phyloP scores from a whole-genome alignment of 1,140 invertebrate species.

The Drosophila hydei region DNA sequence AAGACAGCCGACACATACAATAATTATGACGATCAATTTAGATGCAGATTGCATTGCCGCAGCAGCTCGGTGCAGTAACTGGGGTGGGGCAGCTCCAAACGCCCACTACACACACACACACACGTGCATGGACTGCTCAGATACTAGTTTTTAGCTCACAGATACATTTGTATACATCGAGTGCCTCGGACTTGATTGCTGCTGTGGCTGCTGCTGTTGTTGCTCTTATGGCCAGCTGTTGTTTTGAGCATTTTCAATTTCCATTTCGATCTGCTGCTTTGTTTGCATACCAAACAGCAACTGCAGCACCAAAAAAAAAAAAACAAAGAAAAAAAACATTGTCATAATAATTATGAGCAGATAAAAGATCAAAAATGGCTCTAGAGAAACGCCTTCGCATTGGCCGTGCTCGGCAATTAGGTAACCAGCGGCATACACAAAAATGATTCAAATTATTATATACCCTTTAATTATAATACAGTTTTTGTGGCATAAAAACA shows the following conservation, averaged over 20 bases:
- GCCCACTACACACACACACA: conserved; percentile 61
- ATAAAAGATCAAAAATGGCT: conserved; percentile 20
- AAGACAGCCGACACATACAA: conserved; percentile 66
- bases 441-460: conserved; percentile 23
- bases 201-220: background rate
- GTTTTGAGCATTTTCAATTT: conserved; percentile 43
- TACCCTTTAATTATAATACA: conserved; percentile 18
- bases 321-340: conserved; percentile 57
- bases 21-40: conserved; percentile 82
- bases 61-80: conserved; percentile 57
- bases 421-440: conserved; percentile 7
- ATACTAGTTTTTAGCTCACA: conserved; percentile 1
- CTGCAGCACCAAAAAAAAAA: conserved; percentile 7
- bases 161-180: conserved; percentile 39
- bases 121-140: conserved; percentile 31
- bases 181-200: conserved; percentile 48
- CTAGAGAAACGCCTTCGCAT: conserved; percentile 33
- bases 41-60: conserved; percentile 74
- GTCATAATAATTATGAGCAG: conserved; percentile 75
- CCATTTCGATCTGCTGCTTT: conserved; percentile 60
- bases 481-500: conserved; percentile 19
- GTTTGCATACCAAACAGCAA: conserved; percentile 62
- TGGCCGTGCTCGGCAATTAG: conserved; percentile 60
- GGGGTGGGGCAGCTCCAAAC: conserved; percentile 67
- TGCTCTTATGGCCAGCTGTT: conserved; percentile 59